phyloP scores from a whole-genome alignment of 2,113 vertebrate genomes.

The Leptocoma aspasia region DNA sequence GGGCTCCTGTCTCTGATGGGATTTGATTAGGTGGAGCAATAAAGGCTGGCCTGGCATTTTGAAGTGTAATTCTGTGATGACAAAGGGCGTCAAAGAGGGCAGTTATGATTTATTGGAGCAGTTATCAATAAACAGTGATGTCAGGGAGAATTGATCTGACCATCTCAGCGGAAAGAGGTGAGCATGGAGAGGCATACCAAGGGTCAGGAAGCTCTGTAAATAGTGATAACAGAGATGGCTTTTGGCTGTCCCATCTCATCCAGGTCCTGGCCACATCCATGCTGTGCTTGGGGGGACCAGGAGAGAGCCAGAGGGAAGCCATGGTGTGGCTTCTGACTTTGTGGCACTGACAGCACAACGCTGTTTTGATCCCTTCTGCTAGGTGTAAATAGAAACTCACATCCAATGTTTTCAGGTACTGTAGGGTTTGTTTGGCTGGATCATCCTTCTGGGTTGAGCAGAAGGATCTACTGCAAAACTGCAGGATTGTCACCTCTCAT shows the following conservation, averaged over 20 bases:
- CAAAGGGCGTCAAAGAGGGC: not conserved
- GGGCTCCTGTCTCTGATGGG: not conserved
- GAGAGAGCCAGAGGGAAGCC: not conserved
- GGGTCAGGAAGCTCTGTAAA: not conserved
- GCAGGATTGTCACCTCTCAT: not conserved
- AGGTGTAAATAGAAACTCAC: not conserved
- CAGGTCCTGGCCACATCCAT: not conserved
- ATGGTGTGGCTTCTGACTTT: not conserved
- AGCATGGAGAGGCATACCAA: not conserved
- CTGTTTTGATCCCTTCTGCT: not conserved
- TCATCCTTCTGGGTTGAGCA: not conserved
- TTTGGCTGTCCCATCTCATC: not conserved
- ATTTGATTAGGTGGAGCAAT: not conserved
- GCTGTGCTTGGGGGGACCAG: not conserved
- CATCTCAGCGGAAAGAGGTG: not conserved
- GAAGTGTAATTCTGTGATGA: slow-evolving; percentile 4
- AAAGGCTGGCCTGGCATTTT: slow-evolving; percentile 2
- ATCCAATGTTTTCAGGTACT: not conserved
- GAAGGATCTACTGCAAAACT: not conserved
- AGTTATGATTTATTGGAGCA: slow-evolving; percentile 31
- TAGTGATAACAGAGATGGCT: not conserved
- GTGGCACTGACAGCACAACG: not conserved
- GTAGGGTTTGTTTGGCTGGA: not conserved
- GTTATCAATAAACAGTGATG: slow-evolving; percentile 37
- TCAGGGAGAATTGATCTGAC: slow-evolving; percentile 17